These are phyloP conservation scores for Sphaeridia pumilis DNA, from an alignment of 2,888 invertebrate genomes.

Conservation along the genomic window DNA sequence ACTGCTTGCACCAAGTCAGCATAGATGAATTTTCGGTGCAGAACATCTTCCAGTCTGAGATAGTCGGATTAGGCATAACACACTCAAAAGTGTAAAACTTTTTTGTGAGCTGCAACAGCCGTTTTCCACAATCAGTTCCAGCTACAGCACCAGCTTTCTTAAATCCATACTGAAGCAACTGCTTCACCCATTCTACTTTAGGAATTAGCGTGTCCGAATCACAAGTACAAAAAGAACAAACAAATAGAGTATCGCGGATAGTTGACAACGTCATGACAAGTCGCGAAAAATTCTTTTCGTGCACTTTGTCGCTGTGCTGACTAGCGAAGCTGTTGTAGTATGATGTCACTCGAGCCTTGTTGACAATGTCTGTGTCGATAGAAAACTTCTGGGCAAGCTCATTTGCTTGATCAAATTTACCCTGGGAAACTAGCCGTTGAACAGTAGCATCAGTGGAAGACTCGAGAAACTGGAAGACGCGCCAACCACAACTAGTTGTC, in stretches of 20 bases:
- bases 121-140: slow-evolving; percentile 10
- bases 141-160: slow-evolving; percentile 17
- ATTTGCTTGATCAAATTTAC: slow-evolving; percentile 28
- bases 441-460: slow-evolving; percentile 29
- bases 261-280: slow-evolving; percentile 13
- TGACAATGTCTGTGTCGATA: slow-evolving; percentile 31
- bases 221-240: slow-evolving; percentile 26
- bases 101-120: slow-evolving; percentile 21
- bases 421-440: slow-evolving; percentile 28
- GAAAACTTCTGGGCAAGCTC: slow-evolving; percentile 22
- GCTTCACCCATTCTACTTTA: slow-evolving; percentile 26
- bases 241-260: slow-evolving; percentile 26
- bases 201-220: slow-evolving; percentile 12
- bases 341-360: slow-evolving; percentile 27
- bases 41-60: slow-evolving; percentile 29
- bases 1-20: slow-evolving; percentile 24
- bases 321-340: slow-evolving; percentile 9
- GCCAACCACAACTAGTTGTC: slow-evolving; percentile 2
- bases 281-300: slow-evolving; percentile 12
- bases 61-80: slow-evolving; percentile 21
- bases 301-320: background rate
- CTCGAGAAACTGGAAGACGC: slow-evolving; percentile 28
- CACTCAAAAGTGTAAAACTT: slow-evolving; percentile 32
- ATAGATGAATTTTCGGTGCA: slow-evolving; percentile 25
- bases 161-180: slow-evolving; percentile 23